Evolutionary conservation across 2,888 invertebrate species (phyloP).

Genomic region (Aplocera efformata): DNA sequence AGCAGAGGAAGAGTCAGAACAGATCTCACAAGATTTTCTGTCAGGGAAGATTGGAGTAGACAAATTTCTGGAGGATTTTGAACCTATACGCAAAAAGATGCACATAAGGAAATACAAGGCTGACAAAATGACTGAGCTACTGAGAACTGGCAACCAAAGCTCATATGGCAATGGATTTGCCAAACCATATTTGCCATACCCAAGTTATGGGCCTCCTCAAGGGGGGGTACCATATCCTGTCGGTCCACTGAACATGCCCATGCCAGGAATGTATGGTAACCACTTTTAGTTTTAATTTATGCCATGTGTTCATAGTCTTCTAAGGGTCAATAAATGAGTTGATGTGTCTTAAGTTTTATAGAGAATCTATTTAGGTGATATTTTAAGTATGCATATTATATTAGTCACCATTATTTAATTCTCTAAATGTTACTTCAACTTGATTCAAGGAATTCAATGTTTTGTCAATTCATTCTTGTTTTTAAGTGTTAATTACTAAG

Average conservation of each 20-base stretch:
- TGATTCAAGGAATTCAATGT: no score
- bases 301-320: constrained; percentile 24
- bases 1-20: constrained; percentile 96
- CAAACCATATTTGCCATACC: constrained; percentile 69
- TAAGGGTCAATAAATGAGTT: no score
- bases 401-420: no score
- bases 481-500: no score
- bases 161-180: constrained; percentile 61
- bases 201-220: constrained; percentile 64
- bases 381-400: no score
- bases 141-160: constrained; percentile 63
- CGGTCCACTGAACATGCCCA: constrained; percentile 88
- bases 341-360: no score
- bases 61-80: constrained; percentile 91
- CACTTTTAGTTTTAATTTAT: constrained; percentile 49
- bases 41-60: constrained; percentile 87
- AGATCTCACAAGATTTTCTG: constrained; percentile 89
- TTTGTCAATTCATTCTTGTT: no score
- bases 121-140: constrained; percentile 93
- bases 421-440: no score
- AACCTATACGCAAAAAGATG: constrained; percentile 82
- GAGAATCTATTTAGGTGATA: no score
- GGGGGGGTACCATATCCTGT: constrained; percentile 85
- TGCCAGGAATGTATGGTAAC: constrained; percentile 82
- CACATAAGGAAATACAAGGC: constrained; percentile 91